A percentile compares a stretch with the other conserved stretches of the same genome.
Evolutionary conservation across 2,113 vertebrate species (phyloP).

Genomic region (Octodon degus): DNA sequence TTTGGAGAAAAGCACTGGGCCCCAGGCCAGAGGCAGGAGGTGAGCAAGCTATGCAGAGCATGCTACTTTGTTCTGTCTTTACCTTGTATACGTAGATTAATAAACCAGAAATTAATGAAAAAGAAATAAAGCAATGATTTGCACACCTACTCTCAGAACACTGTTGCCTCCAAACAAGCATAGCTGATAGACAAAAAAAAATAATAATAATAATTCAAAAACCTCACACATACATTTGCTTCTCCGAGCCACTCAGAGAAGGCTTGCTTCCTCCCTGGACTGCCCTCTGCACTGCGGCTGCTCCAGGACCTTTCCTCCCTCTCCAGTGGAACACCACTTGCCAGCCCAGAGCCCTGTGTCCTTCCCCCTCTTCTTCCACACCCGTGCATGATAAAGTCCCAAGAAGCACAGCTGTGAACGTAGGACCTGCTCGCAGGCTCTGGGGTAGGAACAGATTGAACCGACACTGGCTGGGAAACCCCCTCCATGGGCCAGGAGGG

Average conservation of each 20-base stretch:
- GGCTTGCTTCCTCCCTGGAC: neutral
- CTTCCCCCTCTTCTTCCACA: neutral
- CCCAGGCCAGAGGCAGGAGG: neutral
- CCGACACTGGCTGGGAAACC: neutral
- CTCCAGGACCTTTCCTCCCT: neutral
- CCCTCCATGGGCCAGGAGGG: neutral
- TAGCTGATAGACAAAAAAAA: neutral
- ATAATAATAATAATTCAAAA: no score
- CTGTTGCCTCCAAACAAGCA: neutral
- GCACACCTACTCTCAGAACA: neutral
- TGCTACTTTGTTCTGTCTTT: conserved; percentile 4
- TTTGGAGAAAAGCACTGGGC: neutral
- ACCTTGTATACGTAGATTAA: neutral
- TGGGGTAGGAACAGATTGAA: neutral
- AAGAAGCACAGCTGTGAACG: neutral
- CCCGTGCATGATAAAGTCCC: neutral
- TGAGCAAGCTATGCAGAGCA: neutral
- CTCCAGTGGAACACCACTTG: neutral
- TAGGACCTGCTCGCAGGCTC: neutral
- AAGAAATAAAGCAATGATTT: conserved; percentile 29
- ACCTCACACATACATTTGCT: neutral
- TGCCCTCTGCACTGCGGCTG: neutral
- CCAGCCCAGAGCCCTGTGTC: neutral
- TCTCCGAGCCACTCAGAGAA: neutral
- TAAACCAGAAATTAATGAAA: conserved; percentile 56